Evolutionary conservation across 1,140 invertebrate genomes (phyloP), one percentile per base, ranked within the genome.

Genomic region (Atta texana): DNA sequence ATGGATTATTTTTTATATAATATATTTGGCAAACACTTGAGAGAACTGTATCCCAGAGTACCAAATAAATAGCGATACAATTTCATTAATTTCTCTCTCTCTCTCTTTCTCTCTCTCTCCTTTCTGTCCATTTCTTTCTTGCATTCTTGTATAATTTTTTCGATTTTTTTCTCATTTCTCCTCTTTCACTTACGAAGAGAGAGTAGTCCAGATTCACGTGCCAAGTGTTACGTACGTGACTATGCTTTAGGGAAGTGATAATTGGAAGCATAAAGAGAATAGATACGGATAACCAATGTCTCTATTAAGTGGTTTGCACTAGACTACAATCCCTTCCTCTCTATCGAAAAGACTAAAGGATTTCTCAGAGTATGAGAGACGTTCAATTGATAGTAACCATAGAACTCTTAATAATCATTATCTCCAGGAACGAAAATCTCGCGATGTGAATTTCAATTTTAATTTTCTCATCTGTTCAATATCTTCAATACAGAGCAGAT

Each of bases 201-300:
- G 81, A 51, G 39, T 12, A 71, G 8, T 69, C 31, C 55, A 68
- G 82, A 55, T 10, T 31, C 28, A 63, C 66, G 53, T 39, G 55
- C 61, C 82, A 24, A 68, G 24, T 80, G 71, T 74, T 51, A 39
- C 76, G 55, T 63, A 85, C 85, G 78, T 78, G 89, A 84, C 85
- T 85, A 31, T 34, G 31, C 44, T 24, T 16, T n/a, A 24, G 63
- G 87, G 68, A n/a, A 82, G 86, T 76, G 86, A 68, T 91, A 91
- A 91, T 91, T 91, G 90, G 86, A 90, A 91, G 77, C 51, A 88
- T 86, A 86, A 91, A 88, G 89, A 88, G 82, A 89, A 87, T 91
- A 87, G 84, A 91, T 87, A 84, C 68, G 90, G 90, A 91, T 91
- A 89, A 91, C 87, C 78, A 81, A 91, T 91, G 90, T 91, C 90